Base-by-base conservation (phyloP, 2,797 vertebrate species). In the Apodemus agrarius region DNA sequence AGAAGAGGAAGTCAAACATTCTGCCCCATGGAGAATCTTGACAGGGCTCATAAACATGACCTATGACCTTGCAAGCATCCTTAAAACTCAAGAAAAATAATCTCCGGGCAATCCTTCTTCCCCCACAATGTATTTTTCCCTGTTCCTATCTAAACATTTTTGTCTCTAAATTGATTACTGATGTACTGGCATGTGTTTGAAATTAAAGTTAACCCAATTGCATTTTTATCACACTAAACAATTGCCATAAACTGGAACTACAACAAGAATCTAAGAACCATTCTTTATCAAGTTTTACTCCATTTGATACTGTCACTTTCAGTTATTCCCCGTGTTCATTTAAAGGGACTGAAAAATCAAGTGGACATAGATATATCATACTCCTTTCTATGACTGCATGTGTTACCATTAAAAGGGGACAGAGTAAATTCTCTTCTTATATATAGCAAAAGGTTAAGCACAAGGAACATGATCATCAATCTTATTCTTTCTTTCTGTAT, bases 191-290 rank as follows among this genome's bases (percentile, higher is more conserved):
- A 57, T 69, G 21, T 26, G 80, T 91, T 75, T 19, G 59, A 34
- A 94, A 14, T 34, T 69, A 94, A 21, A 49, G 16, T 82, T 3
- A 76, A 11, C 14, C 82, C 57, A 87, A 63, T 0, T 54, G 4
- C 21, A 79, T 57, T 86, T 93, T 93, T 14, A 95, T 89, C 37
- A 87, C 37, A 59, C 9, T 54, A 89, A 61, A 54, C 26, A 54
- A 26, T 89, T 59, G 17, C 26, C 43, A n/a, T 80, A 81, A 63
- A 84, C 69, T 63, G 54, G 74, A 81, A 88, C 63, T 37, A 65
- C 84, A 95, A 43, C 1, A 74, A 29, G 69, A 74, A 1, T 81
- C 72, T 76, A 12, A 63, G 78, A 69, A 61, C 11, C 2, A 2
- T 37, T 46, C 34, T 83, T 37, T 52, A 54, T 43, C 52, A 21